Conservation (phyloP, 1,140 invertebrate genomes). For the Brachionus paranguensis region DNA sequence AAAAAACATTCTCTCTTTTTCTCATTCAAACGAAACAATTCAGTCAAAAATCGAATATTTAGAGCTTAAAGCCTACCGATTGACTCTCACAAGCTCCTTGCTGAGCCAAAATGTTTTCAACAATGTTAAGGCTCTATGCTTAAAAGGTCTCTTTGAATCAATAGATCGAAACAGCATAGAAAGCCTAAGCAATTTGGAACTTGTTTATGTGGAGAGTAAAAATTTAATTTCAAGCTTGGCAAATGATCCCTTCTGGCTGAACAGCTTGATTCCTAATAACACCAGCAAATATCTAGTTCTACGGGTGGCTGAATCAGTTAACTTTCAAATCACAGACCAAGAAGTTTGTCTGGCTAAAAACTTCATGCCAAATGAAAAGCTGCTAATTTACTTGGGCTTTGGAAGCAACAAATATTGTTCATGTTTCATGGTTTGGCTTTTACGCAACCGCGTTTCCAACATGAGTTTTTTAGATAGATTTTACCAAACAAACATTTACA, state of each 20-base stretch:
- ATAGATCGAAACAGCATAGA: background rate
- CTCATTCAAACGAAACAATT: background rate
- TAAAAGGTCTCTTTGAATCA: background rate
- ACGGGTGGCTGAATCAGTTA: background rate
- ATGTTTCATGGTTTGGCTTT: background rate
- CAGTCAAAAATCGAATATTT: background rate
- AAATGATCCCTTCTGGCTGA: background rate
- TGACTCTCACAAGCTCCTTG: background rate
- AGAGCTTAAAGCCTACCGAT: background rate
- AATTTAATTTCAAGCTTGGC: background rate
- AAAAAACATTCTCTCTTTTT: background rate
- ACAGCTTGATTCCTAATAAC: background rate
- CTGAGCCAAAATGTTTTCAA: background rate
- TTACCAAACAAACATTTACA: background rate
- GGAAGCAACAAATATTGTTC: background rate
- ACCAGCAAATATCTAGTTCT: background rate
- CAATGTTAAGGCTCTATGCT: background rate
- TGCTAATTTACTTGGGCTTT: background rate
- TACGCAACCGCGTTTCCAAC: background rate
- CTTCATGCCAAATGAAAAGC: background rate
- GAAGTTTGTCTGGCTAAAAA: background rate
- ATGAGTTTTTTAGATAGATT: background rate
- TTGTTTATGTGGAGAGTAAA: background rate
- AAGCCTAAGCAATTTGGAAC: background rate
- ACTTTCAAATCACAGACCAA: background rate